Conservation (phyloP, 2,113 vertebrate genomes). For the Emydocephalus ijimae region DNA sequence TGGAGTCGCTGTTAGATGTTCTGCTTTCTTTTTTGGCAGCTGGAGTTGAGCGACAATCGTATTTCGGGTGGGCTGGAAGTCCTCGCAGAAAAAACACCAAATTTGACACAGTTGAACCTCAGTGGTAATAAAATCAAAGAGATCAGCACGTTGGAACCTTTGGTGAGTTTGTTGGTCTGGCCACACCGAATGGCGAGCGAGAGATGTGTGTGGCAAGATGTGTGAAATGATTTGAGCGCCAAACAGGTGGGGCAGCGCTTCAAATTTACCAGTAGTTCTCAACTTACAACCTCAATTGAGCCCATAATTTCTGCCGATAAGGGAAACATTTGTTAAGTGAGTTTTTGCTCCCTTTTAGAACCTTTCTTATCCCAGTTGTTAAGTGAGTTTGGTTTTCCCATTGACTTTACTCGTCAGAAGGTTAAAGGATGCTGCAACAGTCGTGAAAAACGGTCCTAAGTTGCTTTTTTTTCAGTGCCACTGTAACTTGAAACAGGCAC, state of each 20-base stretch:
- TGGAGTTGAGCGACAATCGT: slow-evolving; percentile 81
- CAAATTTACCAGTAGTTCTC: neutral
- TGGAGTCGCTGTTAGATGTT: neutral
- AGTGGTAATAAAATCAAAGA: slow-evolving; percentile 85
- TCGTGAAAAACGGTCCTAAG: no score
- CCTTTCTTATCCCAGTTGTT: neutral
- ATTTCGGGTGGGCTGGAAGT: slow-evolving; percentile 77
- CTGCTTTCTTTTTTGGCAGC: slow-evolving; percentile 50
- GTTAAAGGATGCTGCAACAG: no score
- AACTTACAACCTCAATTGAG: neutral
- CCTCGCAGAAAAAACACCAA: slow-evolving; percentile 78
- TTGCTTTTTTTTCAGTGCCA: no score
- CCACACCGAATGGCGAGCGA: accelerated
- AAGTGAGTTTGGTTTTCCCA: neutral
- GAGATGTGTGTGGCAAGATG: neutral
- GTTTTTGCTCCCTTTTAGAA: neutral
- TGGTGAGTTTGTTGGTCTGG: slow-evolving; percentile 66
- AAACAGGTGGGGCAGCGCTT: accelerated
- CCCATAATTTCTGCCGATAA: neutral
- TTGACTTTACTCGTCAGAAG: no score
- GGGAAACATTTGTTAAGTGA: neutral
- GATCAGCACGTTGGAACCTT: slow-evolving; percentile 74
- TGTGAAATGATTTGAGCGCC: neutral
- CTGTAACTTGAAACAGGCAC: no score
- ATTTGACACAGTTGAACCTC: slow-evolving; percentile 81